phyloP scores from a whole-genome alignment of 2,113 vertebrate genomes.

The Oncorhynchus gorbuscha region DNA sequence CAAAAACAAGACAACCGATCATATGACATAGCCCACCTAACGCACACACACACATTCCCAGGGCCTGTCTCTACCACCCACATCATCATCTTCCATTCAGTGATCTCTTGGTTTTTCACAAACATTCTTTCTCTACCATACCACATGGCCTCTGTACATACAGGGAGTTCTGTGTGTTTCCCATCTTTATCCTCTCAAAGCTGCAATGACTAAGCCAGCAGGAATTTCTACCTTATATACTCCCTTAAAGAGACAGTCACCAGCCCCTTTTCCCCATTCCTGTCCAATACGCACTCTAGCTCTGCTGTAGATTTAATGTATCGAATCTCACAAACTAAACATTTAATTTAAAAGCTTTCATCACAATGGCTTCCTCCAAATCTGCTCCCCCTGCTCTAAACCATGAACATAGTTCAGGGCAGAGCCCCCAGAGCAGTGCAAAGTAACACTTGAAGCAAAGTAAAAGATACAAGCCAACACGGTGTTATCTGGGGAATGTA shows the following conservation, averaged over 20 bases:
- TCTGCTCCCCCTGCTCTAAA: constrained; percentile 18
- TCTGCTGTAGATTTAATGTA: neutral
- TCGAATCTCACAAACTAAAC: neutral
- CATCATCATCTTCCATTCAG: constrained; percentile 16
- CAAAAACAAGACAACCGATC: constrained; percentile 31
- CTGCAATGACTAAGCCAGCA: constrained; percentile 60
- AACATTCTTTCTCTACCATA: constrained; percentile 27
- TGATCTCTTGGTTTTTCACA: constrained; percentile 32
- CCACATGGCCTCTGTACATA: constrained; percentile 22
- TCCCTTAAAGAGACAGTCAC: constrained; percentile 51
- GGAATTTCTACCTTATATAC: constrained; percentile 66
- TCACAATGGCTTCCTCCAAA: neutral
- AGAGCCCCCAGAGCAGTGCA: constrained; percentile 33
- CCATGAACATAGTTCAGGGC: constrained; percentile 25
- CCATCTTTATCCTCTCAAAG: constrained; percentile 57
- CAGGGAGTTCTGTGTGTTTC: constrained; percentile 30
- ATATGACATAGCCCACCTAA: constrained; percentile 21
- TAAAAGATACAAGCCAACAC: neutral
- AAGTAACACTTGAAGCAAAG: constrained; percentile 32
- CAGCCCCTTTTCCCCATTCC: neutral
- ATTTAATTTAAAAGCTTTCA: neutral
- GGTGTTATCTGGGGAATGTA: neutral
- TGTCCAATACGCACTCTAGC: neutral
- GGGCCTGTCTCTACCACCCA: neutral
- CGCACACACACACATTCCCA: constrained; percentile 11